Conservation (phyloP, 2,113 vertebrate species). For the Stigmatopora argus region DNA sequence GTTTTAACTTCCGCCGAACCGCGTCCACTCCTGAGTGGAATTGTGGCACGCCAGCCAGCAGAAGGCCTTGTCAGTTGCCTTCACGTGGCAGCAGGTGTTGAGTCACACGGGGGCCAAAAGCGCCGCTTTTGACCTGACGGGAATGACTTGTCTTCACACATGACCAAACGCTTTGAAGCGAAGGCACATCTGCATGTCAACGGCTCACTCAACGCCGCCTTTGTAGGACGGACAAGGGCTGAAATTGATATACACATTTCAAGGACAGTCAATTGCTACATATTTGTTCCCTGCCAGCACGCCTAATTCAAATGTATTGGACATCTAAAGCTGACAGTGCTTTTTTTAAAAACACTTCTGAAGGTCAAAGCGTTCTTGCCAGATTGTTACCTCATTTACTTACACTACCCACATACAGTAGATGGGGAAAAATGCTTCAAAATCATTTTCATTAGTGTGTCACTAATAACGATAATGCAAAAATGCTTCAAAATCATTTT, state of each 20-base stretch:
- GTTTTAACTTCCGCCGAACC: constrained; percentile 1
- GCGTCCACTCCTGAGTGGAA: neutral
- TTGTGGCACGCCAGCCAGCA: constrained; percentile 6
- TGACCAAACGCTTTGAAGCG: constrained; percentile 30
- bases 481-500: no score
- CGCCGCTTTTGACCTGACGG: constrained; percentile 11
- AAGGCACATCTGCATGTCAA: constrained; percentile 25
- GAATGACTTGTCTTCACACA: constrained; percentile 41
- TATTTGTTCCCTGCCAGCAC: neutral
- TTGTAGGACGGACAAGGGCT: neutral
- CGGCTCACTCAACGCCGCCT: constrained; percentile 18
- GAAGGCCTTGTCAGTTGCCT: neutral
- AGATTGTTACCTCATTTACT: no score
- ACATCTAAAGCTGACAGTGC: no score
- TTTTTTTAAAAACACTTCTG: no score
- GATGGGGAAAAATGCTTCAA: no score
- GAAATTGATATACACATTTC: neutral
- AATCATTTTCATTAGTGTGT: no score
- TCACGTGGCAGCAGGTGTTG: constrained; percentile 17
- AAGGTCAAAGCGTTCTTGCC: no score
- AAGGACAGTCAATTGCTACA: neutral
- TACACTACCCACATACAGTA: no score
- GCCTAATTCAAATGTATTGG: no score
- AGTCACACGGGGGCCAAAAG: constrained; percentile 15
- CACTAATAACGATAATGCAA: no score